phyloP scores from a whole-genome alignment of 2,113 vertebrate species.

The Jacana jacana region DNA sequence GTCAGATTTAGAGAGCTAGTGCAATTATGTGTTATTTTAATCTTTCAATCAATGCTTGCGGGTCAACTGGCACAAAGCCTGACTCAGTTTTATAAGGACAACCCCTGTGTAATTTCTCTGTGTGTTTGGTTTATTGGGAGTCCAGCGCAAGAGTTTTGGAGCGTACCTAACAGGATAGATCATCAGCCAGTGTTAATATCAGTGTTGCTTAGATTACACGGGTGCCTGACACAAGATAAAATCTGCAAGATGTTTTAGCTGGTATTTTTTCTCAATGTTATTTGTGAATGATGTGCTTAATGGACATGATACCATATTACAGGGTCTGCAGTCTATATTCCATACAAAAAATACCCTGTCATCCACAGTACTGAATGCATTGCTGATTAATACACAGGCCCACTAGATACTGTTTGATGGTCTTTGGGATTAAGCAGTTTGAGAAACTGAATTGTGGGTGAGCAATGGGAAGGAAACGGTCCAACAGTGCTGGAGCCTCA shows the following conservation, averaged over 20 bases:
- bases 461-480: neutral
- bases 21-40: slow-evolving; percentile 25
- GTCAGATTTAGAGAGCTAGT: slow-evolving; percentile 45
- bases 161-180: neutral
- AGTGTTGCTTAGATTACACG: neutral
- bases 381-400: neutral
- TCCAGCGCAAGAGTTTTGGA: neutral
- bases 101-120: neutral
- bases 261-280: neutral
- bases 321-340: neutral
- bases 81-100: slow-evolving; percentile 42
- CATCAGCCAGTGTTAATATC: neutral
- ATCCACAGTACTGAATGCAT: fast-evolving
- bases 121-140: neutral
- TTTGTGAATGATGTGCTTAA: neutral
- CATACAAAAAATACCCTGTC: neutral
- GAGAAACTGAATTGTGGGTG: neutral
- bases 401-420: neutral
- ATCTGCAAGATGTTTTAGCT: neutral
- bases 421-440: neutral
- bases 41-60: slow-evolving; percentile 24
- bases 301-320: neutral
- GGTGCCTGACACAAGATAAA: neutral
- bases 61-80: slow-evolving; percentile 19
- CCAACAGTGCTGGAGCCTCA: neutral